Evolutionary conservation across 2,888 invertebrate genomes (phyloP), one percentile per base, ranked within the genome.

Genomic region (Eumacrocentrus americanus): DNA sequence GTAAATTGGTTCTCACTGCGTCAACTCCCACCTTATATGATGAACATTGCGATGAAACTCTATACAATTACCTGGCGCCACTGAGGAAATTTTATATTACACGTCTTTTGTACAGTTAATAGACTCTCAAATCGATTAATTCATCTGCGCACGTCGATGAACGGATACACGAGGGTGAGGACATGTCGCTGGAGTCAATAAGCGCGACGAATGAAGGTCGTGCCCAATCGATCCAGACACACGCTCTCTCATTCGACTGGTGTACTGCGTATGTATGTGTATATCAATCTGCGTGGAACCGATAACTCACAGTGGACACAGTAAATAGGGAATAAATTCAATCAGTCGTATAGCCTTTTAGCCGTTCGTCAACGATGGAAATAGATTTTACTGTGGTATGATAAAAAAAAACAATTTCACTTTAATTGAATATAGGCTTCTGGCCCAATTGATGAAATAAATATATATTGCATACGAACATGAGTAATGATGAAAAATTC

Each of bases 301-400:
- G 42, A 53, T 38, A 53, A 53, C 35, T 52, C 52, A 52, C 38
- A 22, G 37, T 52, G 23, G 52, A 52, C 20, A 20, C 37, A 7
- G 52, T 52, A 52, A 37, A 50, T 50, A 50, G 50, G 50, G 18
- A 50, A 50, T 50, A 50, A 50, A 50, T 16, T 50, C 50, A 50
- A 50, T 50, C 50, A 50, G 50, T 50, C 50, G 34, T 34, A n/a
- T n/a, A 35, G 50, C 11, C 50, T 50, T 50, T 50, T 50, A 50
- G 12, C 38, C 52, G 22, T 37, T 22, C 23, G 9, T 16, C 11
- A 9, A 22, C 52, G 20, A 23, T 38, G n/a, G 7, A 22, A 23
- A 23, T 52, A 37, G 22, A 40, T 52, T 52, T 12, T 22, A 52
- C n/a, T 50, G 18, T 7, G 9, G 1, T n/a, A n/a, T n/a, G n/a